Evolutionary conservation across 2,113 vertebrate genomes (phyloP), one percentile per base, ranked within the genome.

Genomic region (Rhinoderma darwinii): DNA sequence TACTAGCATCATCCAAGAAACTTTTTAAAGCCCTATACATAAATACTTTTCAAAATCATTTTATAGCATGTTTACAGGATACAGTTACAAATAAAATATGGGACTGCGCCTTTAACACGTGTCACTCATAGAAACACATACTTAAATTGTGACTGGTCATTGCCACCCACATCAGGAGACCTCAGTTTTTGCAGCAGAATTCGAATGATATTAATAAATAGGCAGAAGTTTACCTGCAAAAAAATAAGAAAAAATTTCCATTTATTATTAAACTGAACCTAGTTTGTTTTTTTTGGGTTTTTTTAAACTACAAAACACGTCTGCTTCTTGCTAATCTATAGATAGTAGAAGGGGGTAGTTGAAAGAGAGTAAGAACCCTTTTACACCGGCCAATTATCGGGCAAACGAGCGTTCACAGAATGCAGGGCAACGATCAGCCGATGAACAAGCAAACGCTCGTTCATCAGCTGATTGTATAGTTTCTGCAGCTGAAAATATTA

Each of bases 151-250:
- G 95, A 93, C 30, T 94, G 93, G 86, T 94, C 92, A 15, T 92
- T 96, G 89, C 95, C 93, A 0, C 94, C 91, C 0, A 94, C 89
- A 35, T 95, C 94, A n/a, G 95, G 94, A 81, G 93, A 94, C 6
- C 89, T 91, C 85, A 96, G 73, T 89, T 95, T 96, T 89, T 95
- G 95, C 54, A 95, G 91, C 32, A 96, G 88, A 86, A 95, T 95
- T 77, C 95, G 92, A 78, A 95, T 88, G n/a, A 96, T 96, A 51
- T 92, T 95, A 87, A 95, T 84, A 83, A 95, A 95, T 76, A 96
- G 91, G 89, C 91, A 88, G 88, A 95, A 96, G 90, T 95, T 96
- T 84, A 95, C 89, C 95, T 96, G 91, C 30, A 88, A 90, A 50
- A 66, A 39, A 47, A 78, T 81, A 88, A 41, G 84, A 84, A 14